Base-by-base conservation (phyloP, 2,113 vertebrate genomes). In the Stegastes partitus region DNA sequence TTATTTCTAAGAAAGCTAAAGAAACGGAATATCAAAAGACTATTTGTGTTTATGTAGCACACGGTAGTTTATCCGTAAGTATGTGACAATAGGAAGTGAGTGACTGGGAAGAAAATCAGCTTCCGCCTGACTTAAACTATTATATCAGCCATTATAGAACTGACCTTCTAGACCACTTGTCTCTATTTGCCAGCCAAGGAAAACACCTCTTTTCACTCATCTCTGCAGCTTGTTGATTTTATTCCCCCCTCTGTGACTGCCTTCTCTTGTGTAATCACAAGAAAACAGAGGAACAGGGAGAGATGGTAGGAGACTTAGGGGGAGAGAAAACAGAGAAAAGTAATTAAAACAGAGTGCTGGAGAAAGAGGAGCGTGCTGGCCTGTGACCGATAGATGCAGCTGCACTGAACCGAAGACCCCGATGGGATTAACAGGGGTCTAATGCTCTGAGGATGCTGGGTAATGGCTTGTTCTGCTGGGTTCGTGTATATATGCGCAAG, bases 271-370 rank as follows among this genome's bases (percentile, higher is more conserved):
- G 70, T 82, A 91, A 89, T 90, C 77, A 23, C 68, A 87, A 42
- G 56, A 78, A 90, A 90, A 87, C 68, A 82, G 76, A 77, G 56
- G 64, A 69, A 76, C 11, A 12, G 65, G 70, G 58, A 75, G 50
- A 77, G 47, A 73, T 67, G 53, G 67, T 83, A 34, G 54, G 79
- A 72, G 65, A 81, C 44, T 69, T 56, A 31, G 28, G 26, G 44
- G 22, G 47, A 53, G 26, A 66, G 63, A 77, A 87, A 85, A 87
- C 56, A 73, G 63, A 80, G 79, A 84, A 90, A 84, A 90, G 87
- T 87, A 91, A 91, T 91, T 90, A 93, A 93, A 89, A 85, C 37
- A 68, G 75, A 88, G 83, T 73, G 85, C 62, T 75, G 56, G 57
- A 74, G 82, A 80, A 80, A 72, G 79, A 76, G 71, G 49, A 68